Evolutionary conservation across 2,888 invertebrate species (phyloP).

Genomic region (Apantesis nais): DNA sequence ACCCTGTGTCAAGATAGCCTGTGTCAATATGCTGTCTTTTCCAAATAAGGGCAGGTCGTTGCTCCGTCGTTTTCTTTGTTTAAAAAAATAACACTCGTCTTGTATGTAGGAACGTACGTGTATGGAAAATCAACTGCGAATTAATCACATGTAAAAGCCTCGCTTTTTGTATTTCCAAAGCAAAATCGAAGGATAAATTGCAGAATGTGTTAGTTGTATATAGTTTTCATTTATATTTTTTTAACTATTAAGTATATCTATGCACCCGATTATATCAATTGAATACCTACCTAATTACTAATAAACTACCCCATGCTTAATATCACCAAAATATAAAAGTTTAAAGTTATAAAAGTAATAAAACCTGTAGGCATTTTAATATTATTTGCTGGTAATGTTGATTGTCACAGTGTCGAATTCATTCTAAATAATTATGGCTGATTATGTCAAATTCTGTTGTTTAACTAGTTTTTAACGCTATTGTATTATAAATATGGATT

Average conservation of each 20-base stretch:
- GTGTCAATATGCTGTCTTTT: slow-evolving; percentile 64
- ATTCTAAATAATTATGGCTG: slow-evolving; percentile 44
- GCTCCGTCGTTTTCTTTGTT: slow-evolving; percentile 75
- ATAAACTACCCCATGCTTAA: neutral
- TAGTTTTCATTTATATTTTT: neutral
- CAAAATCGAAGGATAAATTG: slow-evolving; percentile 33
- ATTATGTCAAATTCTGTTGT: slow-evolving; percentile 56
- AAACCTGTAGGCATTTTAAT: slow-evolving; percentile 28
- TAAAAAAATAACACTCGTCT: slow-evolving; percentile 75
- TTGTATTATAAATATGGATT: slow-evolving; percentile 65
- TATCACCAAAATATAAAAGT: neutral
- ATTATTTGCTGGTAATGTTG: slow-evolving; percentile 30
- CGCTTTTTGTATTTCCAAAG: slow-evolving; percentile 46
- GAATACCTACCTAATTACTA: neutral
- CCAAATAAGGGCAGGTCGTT: slow-evolving; percentile 81
- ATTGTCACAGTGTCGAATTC: slow-evolving; percentile 31
- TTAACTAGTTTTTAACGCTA: slow-evolving; percentile 59
- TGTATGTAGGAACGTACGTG: slow-evolving; percentile 64
- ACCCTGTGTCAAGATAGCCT: slow-evolving; percentile 38
- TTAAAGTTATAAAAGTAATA: slow-evolving; percentile 17
- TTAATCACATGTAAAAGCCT: slow-evolving; percentile 65
- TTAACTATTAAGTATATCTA: neutral
- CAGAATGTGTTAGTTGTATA: slow-evolving; percentile 22
- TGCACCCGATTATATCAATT: neutral
- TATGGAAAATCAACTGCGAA: slow-evolving; percentile 67